These are phyloP conservation scores for Chymomyza caudatula DNA, from an alignment of 2,888 invertebrate species.

Conservation along the genomic window DNA sequence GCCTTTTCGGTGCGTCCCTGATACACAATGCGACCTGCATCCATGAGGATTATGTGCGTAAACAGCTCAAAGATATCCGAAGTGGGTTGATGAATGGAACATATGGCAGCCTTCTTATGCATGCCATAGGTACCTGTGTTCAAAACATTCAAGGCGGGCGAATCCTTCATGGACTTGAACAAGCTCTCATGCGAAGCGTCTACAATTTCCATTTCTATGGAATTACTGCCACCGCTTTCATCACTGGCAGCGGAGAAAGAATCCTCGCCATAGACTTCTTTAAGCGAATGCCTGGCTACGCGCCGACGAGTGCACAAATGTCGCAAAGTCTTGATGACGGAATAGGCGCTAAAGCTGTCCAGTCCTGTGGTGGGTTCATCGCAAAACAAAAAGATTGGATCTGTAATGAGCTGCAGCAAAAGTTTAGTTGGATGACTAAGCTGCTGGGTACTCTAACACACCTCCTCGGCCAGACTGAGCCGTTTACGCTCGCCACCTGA, in stretches of 20 bases:
- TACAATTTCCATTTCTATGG: constrained; percentile 74
- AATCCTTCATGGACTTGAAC: constrained; percentile 46
- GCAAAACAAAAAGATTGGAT: constrained; percentile 93
- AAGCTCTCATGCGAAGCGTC: constrained; percentile 45
- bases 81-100: constrained; percentile 94
- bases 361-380: constrained; percentile 96
- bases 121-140: constrained; percentile 60
- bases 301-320: constrained; percentile 80
- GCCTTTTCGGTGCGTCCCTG: constrained; percentile 87
- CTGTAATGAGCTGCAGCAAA: constrained; percentile 84
- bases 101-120: constrained; percentile 84
- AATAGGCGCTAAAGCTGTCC: constrained; percentile 92
- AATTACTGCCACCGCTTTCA: constrained; percentile 49
- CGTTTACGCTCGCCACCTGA: constrained; percentile 95
- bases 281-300: constrained; percentile 57
- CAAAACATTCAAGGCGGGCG: constrained; percentile 61
- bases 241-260: constrained; percentile 59
- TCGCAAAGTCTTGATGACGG: constrained; percentile 85
- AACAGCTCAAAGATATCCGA: constrained; percentile 91
- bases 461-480: constrained; percentile 92
- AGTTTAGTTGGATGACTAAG: not conserved
- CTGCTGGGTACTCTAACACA: constrained; percentile 60
- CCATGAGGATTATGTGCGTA: constrained; percentile 87
- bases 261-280: constrained; percentile 68
- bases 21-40: constrained; percentile 87